phyloP scores from a whole-genome alignment of 2,113 vertebrate genomes.

The Varanus salvator region DNA sequence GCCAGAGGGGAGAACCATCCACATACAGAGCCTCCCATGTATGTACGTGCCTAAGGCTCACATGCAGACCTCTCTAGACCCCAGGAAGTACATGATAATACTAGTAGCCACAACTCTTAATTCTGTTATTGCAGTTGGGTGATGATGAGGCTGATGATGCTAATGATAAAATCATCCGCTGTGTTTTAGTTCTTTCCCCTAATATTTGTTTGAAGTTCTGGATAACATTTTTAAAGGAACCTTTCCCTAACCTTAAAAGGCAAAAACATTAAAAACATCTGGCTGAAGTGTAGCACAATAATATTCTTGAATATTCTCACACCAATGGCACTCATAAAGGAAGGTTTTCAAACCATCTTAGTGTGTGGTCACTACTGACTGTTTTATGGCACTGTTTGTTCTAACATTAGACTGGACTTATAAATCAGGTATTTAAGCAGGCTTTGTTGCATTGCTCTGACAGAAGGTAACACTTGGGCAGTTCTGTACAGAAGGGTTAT shows the following conservation, averaged over 20 bases:
- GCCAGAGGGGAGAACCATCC: too few species aligned
- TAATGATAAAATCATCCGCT: not conserved
- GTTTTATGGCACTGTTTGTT: not conserved
- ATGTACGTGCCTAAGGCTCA: not conserved
- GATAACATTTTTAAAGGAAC: not conserved
- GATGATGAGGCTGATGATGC: too few species aligned
- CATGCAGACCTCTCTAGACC: not conserved
- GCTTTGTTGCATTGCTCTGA: constrained; percentile 7
- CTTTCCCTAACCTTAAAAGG: constrained; percentile 21
- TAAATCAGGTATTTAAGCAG: constrained; percentile 24
- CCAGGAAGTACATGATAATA: not conserved
- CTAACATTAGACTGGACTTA: constrained; percentile 2
- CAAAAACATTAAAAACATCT: constrained; percentile 57
- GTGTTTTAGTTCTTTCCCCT: not conserved
- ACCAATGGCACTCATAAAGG: constrained; percentile 21
- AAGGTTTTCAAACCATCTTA: not conserved
- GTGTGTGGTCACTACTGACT: constrained; percentile 10
- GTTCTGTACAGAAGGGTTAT: not conserved
- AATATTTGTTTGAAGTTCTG: not conserved
- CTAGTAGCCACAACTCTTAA: not conserved
- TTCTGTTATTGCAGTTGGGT: not conserved
- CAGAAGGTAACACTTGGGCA: constrained; percentile 11
- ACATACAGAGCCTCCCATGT: not conserved
- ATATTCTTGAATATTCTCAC: constrained; percentile 41
- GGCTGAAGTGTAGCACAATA: constrained; percentile 52